phyloP scores from a whole-genome alignment of 2,797 vertebrate genomes.

The Cynodonichthys magdalenae region DNA sequence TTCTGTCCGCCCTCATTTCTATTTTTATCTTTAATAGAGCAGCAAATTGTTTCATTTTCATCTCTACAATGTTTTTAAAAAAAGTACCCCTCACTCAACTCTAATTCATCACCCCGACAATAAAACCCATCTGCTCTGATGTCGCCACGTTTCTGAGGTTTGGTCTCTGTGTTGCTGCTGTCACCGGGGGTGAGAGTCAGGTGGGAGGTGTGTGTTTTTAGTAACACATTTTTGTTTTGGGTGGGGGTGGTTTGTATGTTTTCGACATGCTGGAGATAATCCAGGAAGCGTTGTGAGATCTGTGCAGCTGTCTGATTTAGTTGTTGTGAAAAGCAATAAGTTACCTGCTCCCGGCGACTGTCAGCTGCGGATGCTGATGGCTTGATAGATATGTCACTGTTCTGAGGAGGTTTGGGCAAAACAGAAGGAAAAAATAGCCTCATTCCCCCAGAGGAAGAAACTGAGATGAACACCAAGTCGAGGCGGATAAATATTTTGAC shows the following conservation, averaged over 20 bases:
- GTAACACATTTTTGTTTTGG: background rate
- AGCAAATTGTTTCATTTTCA: constrained; percentile 30
- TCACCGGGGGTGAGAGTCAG: constrained; percentile 30
- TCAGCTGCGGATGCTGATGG: constrained; percentile 3
- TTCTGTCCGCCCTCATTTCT: constrained; percentile 51
- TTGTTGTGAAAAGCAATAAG: background rate
- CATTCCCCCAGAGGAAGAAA: background rate
- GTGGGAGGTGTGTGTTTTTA: constrained; percentile 3
- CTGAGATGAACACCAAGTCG: background rate
- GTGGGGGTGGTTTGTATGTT: background rate
- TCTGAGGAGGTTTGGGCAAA: constrained; percentile 6
- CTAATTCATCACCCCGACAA: too few relatives aligned
- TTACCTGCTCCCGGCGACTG: constrained; percentile 11
- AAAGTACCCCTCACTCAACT: constrained; percentile 30
- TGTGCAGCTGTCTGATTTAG: constrained; percentile 1
- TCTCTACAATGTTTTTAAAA: background rate
- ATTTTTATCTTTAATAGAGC: constrained; percentile 58
- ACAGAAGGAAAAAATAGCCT: constrained; percentile 8
- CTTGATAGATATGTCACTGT: constrained; percentile 17
- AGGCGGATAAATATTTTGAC: constrained; percentile 8
- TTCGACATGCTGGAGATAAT: background rate
- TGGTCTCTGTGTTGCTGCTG: constrained; percentile 2
- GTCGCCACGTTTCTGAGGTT: background rate
- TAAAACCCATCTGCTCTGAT: too few relatives aligned
- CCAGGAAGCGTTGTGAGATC: constrained; percentile 1